phyloP scores from a whole-genome alignment of 2,888 invertebrate species.

The Plebejus melissa region DNA sequence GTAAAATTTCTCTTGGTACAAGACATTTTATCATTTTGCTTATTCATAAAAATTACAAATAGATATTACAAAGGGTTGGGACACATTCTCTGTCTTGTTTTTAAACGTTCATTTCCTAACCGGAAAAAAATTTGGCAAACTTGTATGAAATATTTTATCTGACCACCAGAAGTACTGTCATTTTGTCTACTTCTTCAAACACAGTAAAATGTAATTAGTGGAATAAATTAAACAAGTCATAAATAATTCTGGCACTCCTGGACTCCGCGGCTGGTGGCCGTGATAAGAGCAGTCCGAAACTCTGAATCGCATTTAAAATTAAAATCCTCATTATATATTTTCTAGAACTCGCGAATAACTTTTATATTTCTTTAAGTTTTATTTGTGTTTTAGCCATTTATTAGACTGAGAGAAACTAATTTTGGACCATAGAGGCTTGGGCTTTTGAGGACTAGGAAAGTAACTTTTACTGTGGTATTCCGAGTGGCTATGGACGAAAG shows the following conservation, averaged over 20 bases:
- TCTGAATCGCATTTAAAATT: slow-evolving; percentile 15
- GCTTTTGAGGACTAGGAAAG: not conserved
- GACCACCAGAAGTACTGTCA: too few relatives aligned
- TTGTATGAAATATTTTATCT: too few relatives aligned
- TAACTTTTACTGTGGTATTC: not conserved
- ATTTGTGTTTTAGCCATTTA: not conserved
- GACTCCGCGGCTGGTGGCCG: not conserved
- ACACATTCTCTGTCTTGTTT: too few relatives aligned
- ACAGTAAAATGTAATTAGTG: not conserved
- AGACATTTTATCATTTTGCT: too few relatives aligned
- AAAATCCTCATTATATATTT: slow-evolving; percentile 7
- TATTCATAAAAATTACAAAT: too few relatives aligned
- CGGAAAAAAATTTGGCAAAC: too few relatives aligned
- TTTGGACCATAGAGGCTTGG: not conserved
- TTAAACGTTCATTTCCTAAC: too few relatives aligned
- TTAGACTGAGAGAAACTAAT: not conserved
- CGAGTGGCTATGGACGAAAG: too few relatives aligned
- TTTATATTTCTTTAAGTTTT: slow-evolving; percentile 5
- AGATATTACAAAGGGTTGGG: too few relatives aligned
- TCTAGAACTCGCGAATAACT: not conserved
- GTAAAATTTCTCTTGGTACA: too few relatives aligned
- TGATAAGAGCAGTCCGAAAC: slow-evolving; percentile 18
- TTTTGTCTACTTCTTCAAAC: not conserved
- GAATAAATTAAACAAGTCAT: slow-evolving; percentile 9
- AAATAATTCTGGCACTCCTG: not conserved